phyloP scores from a whole-genome alignment of 1,140 invertebrate species.

The Aphis craccivora region DNA sequence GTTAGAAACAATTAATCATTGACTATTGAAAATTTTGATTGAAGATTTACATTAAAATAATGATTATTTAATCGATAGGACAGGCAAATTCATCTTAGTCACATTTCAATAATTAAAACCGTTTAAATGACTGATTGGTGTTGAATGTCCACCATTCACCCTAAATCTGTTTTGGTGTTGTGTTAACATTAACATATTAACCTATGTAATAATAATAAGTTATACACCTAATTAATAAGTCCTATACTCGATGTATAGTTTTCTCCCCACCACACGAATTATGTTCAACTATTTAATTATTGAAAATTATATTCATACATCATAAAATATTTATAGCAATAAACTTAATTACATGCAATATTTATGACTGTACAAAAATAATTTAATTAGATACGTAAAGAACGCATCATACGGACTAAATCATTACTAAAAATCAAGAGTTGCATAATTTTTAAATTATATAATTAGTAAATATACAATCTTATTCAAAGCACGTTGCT shows the following conservation, averaged over 20 bases:
- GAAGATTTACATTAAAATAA: neutral
- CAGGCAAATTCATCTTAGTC: neutral
- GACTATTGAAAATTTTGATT: neutral
- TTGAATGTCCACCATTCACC: neutral
- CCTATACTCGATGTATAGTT: neutral
- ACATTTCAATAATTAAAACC: neutral
- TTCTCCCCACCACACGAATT: neutral
- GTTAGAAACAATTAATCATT: neutral
- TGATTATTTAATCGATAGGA: neutral
- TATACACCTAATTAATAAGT: neutral
- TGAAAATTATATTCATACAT: neutral
- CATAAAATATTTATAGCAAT: neutral
- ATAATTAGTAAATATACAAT: neutral
- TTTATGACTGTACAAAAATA: neutral
- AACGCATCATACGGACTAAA: neutral
- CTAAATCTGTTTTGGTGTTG: neutral
- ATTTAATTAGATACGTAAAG: neutral
- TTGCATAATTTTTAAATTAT: neutral
- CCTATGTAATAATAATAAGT: neutral
- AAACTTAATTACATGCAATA: neutral
- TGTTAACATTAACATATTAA: neutral
- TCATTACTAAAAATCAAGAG: neutral
- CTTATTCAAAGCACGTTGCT: neutral
- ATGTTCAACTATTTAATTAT: neutral
- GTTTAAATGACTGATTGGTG: neutral